Evolutionary conservation across 2,113 vertebrate genomes (phyloP).

Genomic region (Anhinga rufa): DNA sequence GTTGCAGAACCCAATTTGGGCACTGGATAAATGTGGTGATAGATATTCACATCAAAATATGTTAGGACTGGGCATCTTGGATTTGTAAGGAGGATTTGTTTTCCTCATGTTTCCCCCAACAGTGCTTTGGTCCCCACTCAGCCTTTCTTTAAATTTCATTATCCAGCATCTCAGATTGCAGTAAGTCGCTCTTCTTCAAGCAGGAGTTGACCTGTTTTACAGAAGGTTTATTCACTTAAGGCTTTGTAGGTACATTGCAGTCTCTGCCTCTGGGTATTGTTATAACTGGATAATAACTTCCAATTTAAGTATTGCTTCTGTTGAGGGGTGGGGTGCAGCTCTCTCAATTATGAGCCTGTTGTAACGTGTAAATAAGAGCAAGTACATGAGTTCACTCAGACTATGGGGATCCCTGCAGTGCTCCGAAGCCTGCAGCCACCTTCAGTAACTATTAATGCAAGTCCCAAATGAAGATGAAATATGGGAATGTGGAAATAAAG

Average conservation of each 20-base stretch:
- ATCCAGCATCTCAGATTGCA: neutral
- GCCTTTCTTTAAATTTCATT: neutral
- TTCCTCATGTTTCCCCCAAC: neutral
- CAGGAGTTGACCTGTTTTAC: neutral
- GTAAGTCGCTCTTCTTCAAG: neutral
- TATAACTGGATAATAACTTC: neutral
- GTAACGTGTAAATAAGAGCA: neutral
- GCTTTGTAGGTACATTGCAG: neutral
- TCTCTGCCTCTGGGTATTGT: neutral
- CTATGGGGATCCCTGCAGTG: neutral
- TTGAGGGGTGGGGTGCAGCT: neutral
- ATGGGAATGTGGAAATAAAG: neutral
- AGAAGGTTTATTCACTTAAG: neutral
- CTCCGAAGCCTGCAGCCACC: neutral
- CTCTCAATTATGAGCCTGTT: neutral
- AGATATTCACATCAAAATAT: neutral
- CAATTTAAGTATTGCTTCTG: neutral
- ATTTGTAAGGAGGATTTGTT: neutral
- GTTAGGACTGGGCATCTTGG: neutral
- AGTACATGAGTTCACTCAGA: neutral
- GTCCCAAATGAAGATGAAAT: neutral
- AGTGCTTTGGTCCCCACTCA: neutral
- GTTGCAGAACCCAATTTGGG: neutral
- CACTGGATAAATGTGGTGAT: neutral
- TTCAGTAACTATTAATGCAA: neutral